These are phyloP conservation scores for Gymnarchus niloticus DNA, from an alignment of 2,113 vertebrate genomes.

Conservation along the genomic window DNA sequence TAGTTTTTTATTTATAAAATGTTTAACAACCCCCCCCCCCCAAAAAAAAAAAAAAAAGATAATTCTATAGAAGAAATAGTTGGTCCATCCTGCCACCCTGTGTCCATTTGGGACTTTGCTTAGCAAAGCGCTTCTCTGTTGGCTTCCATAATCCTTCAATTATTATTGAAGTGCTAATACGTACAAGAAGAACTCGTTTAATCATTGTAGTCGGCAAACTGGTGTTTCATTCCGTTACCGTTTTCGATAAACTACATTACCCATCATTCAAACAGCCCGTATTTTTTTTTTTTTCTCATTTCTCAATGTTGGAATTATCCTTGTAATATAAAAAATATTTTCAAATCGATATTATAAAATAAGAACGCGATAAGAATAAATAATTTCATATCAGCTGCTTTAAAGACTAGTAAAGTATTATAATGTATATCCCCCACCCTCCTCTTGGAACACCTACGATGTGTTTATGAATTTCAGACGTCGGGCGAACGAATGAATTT, in stretches of 20 bases:
- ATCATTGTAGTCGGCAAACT: not conserved
- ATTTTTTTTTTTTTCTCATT: not conserved
- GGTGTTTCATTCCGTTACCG: not conserved
- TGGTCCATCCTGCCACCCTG: not conserved
- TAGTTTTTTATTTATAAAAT: not conserved
- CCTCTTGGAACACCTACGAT: constrained; percentile 35
- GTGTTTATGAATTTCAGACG: constrained; percentile 60
- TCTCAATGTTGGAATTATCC: constrained; percentile 8
- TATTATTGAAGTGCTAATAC: not conserved
- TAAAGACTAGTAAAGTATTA: not conserved
- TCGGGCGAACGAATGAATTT: constrained; percentile 50
- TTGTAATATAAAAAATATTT: constrained; percentile 13
- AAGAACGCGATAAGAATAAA: not conserved
- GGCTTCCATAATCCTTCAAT: not conserved
- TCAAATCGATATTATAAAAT: not conserved
- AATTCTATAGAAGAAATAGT: not conserved
- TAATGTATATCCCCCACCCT: constrained; percentile 25
- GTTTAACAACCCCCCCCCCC: not conserved
- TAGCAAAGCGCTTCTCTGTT: not conserved
- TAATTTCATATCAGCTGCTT: not conserved
- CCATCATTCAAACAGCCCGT: constrained; percentile 35
- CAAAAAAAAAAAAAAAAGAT: too few species aligned
- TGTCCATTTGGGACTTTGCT: not conserved
- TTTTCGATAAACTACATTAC: constrained; percentile 44
- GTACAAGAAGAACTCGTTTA: not conserved